Evolutionary conservation across 2,888 invertebrate genomes (phyloP).

Genomic region (Thelaira solivaga): DNA sequence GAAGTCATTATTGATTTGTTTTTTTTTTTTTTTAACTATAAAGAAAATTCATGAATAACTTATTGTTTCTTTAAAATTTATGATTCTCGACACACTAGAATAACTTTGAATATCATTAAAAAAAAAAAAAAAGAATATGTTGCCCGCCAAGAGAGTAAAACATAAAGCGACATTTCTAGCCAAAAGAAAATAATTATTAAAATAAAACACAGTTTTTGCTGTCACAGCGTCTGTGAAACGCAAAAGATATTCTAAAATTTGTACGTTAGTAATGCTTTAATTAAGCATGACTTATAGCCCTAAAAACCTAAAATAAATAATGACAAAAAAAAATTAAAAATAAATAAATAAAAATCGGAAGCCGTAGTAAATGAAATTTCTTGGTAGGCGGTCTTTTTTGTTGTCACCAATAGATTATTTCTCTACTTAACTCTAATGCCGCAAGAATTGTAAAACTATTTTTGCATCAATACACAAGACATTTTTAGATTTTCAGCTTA

Average conservation of each 20-base stretch:
- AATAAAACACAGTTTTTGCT: not conserved
- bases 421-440: not conserved
- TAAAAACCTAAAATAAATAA: constrained; percentile 51
- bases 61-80: constrained; percentile 21
- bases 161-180: constrained; percentile 29
- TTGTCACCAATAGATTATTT: constrained; percentile 23
- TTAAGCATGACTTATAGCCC: constrained; percentile 63
- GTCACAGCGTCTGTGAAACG: not conserved
- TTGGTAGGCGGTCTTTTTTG: constrained; percentile 50
- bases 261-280: constrained; percentile 61
- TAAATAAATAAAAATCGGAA: constrained; percentile 36
- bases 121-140: not conserved
- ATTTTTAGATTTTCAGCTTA: not conserved
- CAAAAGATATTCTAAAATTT: constrained; percentile 18
- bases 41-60: constrained; percentile 13
- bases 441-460: constrained; percentile 14
- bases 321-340: constrained; percentile 40
- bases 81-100: constrained; percentile 16
- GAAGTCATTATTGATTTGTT: constrained; percentile 27
- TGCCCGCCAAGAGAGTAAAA: constrained; percentile 1
- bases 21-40: no score
- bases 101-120: constrained; percentile 44
- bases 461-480: constrained; percentile 45
- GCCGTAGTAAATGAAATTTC: constrained; percentile 3
- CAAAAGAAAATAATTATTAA: constrained; percentile 10